These are phyloP conservation scores for Phoebastria nigripes DNA, from an alignment of 2,797 vertebrate species.

Conservation along the genomic window DNA sequence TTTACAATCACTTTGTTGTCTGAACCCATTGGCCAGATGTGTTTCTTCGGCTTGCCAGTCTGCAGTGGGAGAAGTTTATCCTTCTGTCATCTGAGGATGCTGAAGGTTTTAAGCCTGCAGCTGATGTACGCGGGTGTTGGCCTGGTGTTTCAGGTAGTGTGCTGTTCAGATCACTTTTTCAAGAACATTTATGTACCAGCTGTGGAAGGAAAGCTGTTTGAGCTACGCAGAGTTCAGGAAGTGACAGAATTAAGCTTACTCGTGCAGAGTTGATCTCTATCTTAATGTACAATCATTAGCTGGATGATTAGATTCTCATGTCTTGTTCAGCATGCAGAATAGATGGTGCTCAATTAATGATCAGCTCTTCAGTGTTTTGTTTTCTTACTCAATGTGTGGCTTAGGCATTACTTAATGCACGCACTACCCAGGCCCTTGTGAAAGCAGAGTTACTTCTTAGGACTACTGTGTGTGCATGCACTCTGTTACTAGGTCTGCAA, in stretches of 20 bases:
- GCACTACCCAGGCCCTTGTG: neutral
- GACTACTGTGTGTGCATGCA: fast-evolving
- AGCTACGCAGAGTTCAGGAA: neutral
- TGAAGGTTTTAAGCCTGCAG: neutral
- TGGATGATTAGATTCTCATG: neutral
- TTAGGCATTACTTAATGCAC: neutral
- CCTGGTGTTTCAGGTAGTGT: neutral
- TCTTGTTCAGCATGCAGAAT: neutral
- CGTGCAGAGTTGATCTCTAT: neutral
- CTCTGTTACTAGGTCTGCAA: neutral
- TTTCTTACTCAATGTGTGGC: neutral
- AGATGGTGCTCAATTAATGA: neutral
- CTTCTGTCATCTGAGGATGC: neutral
- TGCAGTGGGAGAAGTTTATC: neutral
- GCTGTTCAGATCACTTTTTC: neutral
- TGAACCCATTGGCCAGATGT: neutral
- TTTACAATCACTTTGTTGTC: neutral
- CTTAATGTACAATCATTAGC: neutral
- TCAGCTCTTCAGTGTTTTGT: neutral
- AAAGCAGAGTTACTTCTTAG: neutral
- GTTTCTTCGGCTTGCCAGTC: neutral
- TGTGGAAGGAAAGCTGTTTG: neutral
- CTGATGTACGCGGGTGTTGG: neutral
- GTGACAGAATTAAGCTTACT: neutral
- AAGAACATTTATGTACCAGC: neutral